phyloP scores from a whole-genome alignment of 2,113 vertebrate species.

The Corythornis vintsioides region DNA sequence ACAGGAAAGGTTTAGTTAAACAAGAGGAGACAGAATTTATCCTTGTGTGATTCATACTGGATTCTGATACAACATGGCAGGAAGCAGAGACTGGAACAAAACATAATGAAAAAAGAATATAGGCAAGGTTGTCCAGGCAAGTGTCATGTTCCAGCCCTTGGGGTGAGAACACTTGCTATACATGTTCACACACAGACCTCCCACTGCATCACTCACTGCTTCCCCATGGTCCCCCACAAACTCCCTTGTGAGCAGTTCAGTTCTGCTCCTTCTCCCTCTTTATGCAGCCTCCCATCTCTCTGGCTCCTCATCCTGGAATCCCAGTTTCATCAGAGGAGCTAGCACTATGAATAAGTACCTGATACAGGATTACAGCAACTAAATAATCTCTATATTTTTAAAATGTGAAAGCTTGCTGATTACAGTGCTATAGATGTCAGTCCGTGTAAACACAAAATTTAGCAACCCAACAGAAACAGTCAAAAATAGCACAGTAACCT shows the following conservation, averaged over 20 bases:
- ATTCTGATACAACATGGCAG: background rate
- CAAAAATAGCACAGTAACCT: background rate
- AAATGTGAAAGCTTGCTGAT: background rate
- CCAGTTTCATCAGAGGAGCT: background rate
- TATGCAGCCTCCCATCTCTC: background rate
- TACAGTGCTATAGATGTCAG: background rate
- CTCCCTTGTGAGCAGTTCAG: background rate
- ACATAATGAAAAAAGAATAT: background rate
- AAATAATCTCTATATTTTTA: background rate
- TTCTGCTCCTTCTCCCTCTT: background rate
- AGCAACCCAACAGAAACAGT: background rate
- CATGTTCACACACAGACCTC: accelerated
- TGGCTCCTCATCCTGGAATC: background rate
- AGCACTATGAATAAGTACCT: background rate
- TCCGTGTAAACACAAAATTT: background rate
- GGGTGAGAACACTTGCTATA: background rate
- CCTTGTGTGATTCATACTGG: background rate
- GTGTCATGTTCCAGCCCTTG: background rate
- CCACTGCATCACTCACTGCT: background rate
- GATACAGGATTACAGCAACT: background rate
- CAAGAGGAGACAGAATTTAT: background rate
- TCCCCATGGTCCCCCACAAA: accelerated
- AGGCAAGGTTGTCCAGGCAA: background rate
- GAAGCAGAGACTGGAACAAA: background rate
- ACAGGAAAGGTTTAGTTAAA: background rate